Percentiles rank a stretch among this genome's conserved stretches.
Conservation (phyloP, 23 tunicate genomes). For the Ciona savignyi region DNA sequence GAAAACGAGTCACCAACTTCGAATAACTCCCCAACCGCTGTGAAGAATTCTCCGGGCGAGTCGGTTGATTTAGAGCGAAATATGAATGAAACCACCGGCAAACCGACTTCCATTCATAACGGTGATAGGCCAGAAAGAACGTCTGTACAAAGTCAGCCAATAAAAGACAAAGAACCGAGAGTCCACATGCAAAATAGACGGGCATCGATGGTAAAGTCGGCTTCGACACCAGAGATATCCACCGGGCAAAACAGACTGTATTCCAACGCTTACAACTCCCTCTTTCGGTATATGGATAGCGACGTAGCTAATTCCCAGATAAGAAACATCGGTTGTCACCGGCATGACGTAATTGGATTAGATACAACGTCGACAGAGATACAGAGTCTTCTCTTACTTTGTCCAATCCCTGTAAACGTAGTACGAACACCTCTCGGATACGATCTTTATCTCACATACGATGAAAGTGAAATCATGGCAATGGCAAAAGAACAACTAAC, state of each 20-base stretch:
- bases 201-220: slow-evolving; percentile 15
- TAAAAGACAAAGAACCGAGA: not conserved
- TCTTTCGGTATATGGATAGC: slow-evolving; percentile 18
- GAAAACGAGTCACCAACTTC: too few relatives aligned
- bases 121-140: not conserved
- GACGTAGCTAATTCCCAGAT: not conserved
- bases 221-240: slow-evolving; percentile 29
- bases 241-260: not conserved
- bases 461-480: slow-evolving; percentile 24
- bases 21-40: not conserved
- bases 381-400: slow-evolving; percentile 6
- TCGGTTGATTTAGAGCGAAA: not conserved
- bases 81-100: not conserved
- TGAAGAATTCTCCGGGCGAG: not conserved
- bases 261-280: slow-evolving; percentile 15
- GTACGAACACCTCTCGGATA: slow-evolving; percentile 21
- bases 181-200: not conserved
- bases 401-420: slow-evolving; percentile 30
- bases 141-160: not conserved
- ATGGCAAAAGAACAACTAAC: slow-evolving; percentile 24
- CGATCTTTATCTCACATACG: slow-evolving; percentile 31
- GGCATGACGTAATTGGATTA: not conserved
- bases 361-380: not conserved
- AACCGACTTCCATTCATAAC: too few relatives aligned
- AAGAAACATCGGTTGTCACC: not conserved